Base-by-base conservation (phyloP, 2,797 vertebrate genomes). In the Fundulus diaphanus region DNA sequence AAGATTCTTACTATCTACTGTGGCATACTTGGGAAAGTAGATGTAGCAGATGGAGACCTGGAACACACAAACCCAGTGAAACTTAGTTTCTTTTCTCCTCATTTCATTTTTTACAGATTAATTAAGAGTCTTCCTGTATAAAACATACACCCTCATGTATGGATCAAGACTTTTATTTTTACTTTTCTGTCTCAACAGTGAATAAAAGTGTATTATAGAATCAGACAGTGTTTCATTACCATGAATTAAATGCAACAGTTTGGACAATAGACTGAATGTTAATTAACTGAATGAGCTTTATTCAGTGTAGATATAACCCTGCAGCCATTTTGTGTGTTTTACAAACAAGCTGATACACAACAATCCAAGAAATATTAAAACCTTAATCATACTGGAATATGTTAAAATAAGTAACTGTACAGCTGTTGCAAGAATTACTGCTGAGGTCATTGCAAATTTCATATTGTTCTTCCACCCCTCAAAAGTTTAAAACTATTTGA, bases 81-180 rank as follows among this genome's bases (percentile, higher is more conserved):
- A n/a, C n/a, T n/a, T n/a, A n/a, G n/a, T n/a, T 35, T 65, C 84
- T 89, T 82, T 82, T 83, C 71, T 63, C 82, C 86, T 87, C 90
- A 90, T 88, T 88, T 90, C 81, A 78, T 81, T 87, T 77, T 80
- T 85, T 83, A 86, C 80, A 85, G 79, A 82, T 73, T 88, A 86
- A 92, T 92, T 90, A 93, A 24, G 72, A 68, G 63, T 61, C 61
- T 78, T 70, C 74, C 24, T 54, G 77, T 70, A 82, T 77, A 84
- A 87, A 87, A 70, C 74, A 89, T 82, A 82, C 49, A 24, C 49
- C 18, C 18, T 59, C 7, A 59, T 42, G 31, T 7, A 46, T 22
- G 49, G 15, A 72, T 37, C 61, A 18, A 73, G 56, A 74, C 63
- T 22, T 24, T 59, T 9, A n/a, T n/a, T n/a, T 29, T 46, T 5